A percentile compares a stretch with the other conserved stretches of the same genome.
Conservation (phyloP, 2,888 invertebrate genomes). For the Xestoiulus laeticollis region DNA sequence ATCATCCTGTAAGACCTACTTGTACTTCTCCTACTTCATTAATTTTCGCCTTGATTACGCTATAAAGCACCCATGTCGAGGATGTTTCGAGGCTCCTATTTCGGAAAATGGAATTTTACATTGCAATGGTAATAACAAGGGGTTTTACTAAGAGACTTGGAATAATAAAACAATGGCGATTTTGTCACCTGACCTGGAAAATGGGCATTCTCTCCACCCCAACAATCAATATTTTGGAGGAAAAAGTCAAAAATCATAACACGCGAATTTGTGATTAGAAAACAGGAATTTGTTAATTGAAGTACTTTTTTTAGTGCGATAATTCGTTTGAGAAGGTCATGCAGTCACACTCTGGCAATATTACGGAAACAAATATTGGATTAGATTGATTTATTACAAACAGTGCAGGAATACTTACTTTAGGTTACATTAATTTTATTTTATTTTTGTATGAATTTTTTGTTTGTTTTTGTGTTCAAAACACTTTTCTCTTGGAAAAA, state of each 20-base stretch:
- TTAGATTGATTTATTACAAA: no score
- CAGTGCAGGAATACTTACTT: no score
- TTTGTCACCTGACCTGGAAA: constrained; percentile 32
- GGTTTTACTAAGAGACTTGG: neutral
- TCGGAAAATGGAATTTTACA: neutral
- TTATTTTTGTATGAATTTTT: no score
- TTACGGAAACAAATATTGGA: no score
- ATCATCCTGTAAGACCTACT: neutral
- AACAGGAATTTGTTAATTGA: neutral
- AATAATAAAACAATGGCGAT: neutral
- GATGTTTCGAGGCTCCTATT: neutral
- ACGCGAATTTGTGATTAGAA: neutral
- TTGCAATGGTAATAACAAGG: neutral
- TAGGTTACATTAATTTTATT: no score
- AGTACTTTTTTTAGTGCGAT: neutral
- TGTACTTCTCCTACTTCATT: neutral
- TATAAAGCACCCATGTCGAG: neutral
- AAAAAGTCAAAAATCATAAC: neutral
- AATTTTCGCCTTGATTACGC: neutral
- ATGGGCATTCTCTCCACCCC: neutral
- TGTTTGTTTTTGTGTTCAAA: no score
- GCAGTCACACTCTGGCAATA: no score
- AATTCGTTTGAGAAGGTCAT: neutral
- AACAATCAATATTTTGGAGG: neutral
- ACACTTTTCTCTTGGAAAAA: no score